These are phyloP conservation scores for Burhinus bistriatus DNA, from an alignment of 2,113 vertebrate genomes.

Conservation along the genomic window DNA sequence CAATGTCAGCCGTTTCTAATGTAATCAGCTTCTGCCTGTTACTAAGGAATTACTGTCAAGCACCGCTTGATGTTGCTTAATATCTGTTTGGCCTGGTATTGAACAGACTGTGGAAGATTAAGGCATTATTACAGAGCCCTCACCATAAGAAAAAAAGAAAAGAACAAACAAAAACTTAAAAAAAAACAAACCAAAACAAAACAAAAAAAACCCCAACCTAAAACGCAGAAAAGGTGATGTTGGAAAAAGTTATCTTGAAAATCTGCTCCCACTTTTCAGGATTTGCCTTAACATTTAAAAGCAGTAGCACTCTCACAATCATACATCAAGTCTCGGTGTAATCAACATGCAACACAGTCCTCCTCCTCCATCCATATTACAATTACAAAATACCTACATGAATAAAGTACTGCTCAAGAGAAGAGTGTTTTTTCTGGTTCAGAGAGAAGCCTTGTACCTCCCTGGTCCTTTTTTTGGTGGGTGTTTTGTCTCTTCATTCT, in stretches of 20 bases:
- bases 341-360: neutral
- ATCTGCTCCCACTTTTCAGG: neutral
- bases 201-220: neutral
- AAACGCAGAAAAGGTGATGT: accelerated
- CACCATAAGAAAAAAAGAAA: neutral
- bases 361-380: neutral
- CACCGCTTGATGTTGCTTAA: neutral
- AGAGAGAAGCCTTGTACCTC: neutral
- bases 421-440: neutral
- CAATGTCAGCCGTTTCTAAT: neutral
- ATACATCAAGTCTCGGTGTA: neutral
- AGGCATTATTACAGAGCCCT: too few relatives aligned
- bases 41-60: neutral
- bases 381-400: neutral
- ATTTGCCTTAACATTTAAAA: neutral
- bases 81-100: neutral
- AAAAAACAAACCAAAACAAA: neutral
- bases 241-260: neutral
- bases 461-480: neutral
- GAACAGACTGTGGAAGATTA: neutral
- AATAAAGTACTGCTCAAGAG: neutral
- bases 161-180: too few relatives aligned
- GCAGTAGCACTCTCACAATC: neutral
- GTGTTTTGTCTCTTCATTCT: neutral
- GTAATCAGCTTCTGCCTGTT: neutral